Conservation (phyloP, 2,888 invertebrate species). For the Spisula solida region DNA sequence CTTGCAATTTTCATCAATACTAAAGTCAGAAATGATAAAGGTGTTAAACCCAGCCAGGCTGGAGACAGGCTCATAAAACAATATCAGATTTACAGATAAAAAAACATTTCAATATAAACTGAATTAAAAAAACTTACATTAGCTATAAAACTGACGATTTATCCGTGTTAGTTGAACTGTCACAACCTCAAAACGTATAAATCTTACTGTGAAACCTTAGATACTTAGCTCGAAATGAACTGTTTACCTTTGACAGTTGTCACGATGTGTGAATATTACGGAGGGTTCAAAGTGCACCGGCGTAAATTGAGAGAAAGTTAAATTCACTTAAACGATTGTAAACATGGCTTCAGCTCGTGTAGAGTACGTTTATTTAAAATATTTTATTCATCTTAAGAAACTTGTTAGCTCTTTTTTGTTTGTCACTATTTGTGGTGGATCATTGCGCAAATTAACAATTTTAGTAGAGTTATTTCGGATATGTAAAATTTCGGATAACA, state of each 20-base stretch:
- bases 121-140: background rate
- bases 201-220: background rate
- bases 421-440: background rate
- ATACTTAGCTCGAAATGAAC: too few relatives aligned
- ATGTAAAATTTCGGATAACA: background rate
- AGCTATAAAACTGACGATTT: background rate
- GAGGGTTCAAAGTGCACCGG: background rate
- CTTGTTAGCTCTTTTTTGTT: background rate
- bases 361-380: background rate
- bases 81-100: too few relatives aligned
- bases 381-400: background rate
- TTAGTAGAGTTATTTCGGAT: background rate
- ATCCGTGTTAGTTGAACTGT: background rate
- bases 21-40: too few relatives aligned
- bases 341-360: slow-evolving; percentile 18
- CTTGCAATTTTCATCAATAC: too few relatives aligned
- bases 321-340: background rate
- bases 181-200: background rate
- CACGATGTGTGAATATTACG: slow-evolving; percentile 7
- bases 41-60: too few relatives aligned
- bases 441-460: background rate
- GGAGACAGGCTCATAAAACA: too few relatives aligned
- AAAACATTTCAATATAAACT: too few relatives aligned
- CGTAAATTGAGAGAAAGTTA: background rate
- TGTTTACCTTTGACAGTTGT: background rate